These are phyloP conservation scores for Centropus bengalensis DNA, from an alignment of 2,113 vertebrate genomes.

Conservation along the genomic window DNA sequence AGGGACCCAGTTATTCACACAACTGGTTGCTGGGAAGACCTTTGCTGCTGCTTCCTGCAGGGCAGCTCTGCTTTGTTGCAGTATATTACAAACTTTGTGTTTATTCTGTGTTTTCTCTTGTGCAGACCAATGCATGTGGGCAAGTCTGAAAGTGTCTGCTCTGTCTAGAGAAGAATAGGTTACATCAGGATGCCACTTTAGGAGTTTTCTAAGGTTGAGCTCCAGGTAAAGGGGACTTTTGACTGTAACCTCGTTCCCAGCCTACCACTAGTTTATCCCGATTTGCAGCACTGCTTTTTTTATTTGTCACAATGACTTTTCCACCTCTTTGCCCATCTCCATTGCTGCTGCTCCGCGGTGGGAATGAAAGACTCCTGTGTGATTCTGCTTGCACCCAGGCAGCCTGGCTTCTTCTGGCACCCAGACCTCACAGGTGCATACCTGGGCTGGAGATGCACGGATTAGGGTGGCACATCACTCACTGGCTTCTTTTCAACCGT, in stretches of 20 bases:
- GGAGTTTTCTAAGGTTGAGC: background rate
- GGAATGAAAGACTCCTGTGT: background rate
- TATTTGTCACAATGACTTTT: accelerated
- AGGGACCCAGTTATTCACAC: background rate
- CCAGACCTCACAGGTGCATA: accelerated
- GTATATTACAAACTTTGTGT: accelerated
- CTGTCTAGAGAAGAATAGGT: background rate
- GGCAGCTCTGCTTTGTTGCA: background rate
- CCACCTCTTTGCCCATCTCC: background rate
- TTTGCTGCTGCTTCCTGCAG: background rate
- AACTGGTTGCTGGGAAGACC: background rate
- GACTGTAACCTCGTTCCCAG: background rate
- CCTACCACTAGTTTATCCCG: background rate
- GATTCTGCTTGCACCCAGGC: background rate
- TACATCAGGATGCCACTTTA: accelerated
- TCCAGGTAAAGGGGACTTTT: background rate
- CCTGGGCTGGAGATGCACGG: accelerated
- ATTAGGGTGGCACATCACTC: background rate
- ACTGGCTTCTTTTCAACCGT: background rate
- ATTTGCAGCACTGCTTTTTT: no score
- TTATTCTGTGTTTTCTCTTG: background rate
- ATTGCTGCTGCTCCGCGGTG: background rate
- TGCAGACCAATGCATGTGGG: background rate
- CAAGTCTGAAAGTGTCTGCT: background rate
- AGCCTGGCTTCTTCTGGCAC: background rate